phyloP scores from a whole-genome alignment of 2,888 invertebrate genomes.

The Vandiemenella viatica region DNA sequence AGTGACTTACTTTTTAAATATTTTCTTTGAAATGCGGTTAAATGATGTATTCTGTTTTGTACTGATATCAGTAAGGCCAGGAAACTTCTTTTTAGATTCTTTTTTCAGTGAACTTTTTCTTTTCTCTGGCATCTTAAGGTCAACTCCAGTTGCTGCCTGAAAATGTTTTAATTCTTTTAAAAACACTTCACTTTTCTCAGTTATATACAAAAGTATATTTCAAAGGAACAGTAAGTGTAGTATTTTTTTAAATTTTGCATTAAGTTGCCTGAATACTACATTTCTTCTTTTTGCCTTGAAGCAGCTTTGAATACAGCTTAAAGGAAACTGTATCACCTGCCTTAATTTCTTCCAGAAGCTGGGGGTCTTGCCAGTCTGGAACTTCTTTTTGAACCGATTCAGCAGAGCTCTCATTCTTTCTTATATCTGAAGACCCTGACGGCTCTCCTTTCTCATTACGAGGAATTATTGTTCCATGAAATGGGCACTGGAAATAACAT shows the following conservation, averaged over 20 bases:
- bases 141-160: conserved; percentile 34
- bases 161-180: conserved; percentile 8
- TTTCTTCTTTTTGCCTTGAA: no score
- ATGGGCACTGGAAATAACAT: conserved; percentile 33
- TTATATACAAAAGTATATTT: no score
- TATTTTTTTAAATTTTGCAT: no score
- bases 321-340: no score
- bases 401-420: conserved; percentile 20
- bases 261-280: no score
- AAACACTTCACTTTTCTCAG: not conserved
- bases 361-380: conserved; percentile 38
- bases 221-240: no score
- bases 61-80: conserved; percentile 32
- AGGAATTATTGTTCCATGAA: conserved; percentile 38
- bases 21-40: conserved; percentile 31
- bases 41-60: conserved; percentile 27
- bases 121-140: conserved; percentile 30
- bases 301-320: no score
- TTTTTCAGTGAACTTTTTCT: conserved; percentile 20
- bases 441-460: conserved; percentile 31
- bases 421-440: conserved; percentile 19
- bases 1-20: conserved; percentile 32
- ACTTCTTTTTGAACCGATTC: conserved; percentile 19
- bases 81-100: conserved; percentile 20
- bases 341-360: conserved; percentile 32